Conservation (phyloP, 2,113 vertebrate species). For the Ammodramus savannarum region DNA sequence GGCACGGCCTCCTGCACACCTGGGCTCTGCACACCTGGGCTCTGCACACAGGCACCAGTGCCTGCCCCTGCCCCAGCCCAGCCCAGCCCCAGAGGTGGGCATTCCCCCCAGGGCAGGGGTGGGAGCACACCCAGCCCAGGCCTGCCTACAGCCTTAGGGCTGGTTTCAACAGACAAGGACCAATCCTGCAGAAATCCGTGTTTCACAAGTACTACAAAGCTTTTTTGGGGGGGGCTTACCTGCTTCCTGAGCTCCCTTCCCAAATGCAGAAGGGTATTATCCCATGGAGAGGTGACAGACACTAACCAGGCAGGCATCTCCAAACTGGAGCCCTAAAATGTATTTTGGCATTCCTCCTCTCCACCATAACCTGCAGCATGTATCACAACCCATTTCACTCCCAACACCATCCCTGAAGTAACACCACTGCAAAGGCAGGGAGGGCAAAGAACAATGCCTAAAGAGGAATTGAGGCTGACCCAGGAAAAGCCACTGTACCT, state of each 20-base stretch:
- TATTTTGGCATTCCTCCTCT: background rate
- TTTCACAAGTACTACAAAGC: background rate
- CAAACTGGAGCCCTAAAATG: background rate
- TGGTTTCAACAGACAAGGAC: background rate
- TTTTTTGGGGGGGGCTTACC: background rate
- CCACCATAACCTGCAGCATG: background rate
- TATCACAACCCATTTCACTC: background rate
- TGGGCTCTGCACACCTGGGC: background rate
- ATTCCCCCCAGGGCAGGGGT: background rate
- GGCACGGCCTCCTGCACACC: background rate
- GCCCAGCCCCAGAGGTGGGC: background rate
- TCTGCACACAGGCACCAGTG: background rate
- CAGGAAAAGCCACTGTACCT: rapidly evolving
- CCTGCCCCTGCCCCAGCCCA: background rate
- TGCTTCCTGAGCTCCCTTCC: background rate
- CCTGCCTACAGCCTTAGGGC: background rate
- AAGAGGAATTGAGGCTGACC: background rate
- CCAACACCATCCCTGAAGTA: background rate
- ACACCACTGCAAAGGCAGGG: background rate
- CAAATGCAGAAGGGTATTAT: background rate
- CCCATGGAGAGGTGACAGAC: background rate
- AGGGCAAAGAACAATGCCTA: background rate
- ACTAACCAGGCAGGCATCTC: background rate
- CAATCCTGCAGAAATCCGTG: background rate
- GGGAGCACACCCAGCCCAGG: background rate